Evolutionary conservation across 2,113 vertebrate species (phyloP).

Genomic region (Arothron firmamentum): DNA sequence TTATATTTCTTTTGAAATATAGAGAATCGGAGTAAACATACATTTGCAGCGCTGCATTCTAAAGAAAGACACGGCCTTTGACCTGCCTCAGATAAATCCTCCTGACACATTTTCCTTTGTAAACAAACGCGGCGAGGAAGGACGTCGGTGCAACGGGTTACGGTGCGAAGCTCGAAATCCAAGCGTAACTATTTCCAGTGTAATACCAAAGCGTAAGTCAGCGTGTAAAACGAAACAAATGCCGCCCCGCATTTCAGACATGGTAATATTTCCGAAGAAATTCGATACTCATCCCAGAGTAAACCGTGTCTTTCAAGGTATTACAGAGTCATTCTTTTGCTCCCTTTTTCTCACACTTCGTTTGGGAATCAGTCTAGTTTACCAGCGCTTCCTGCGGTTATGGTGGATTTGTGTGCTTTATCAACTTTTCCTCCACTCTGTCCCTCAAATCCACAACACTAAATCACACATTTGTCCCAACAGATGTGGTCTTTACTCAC

Average conservation of each 20-base stretch:
- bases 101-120: conserved; percentile 12
- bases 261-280: conserved; percentile 74
- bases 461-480: conserved; percentile 64
- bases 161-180: conserved; percentile 63
- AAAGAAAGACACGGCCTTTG: not conserved
- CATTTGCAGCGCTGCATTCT: too few species aligned
- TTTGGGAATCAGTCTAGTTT: conserved; percentile 73
- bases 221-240: conserved; percentile 76
- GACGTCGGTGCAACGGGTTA: conserved; percentile 27
- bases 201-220: conserved; percentile 68
- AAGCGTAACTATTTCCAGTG: conserved; percentile 73
- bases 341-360: conserved; percentile 77
- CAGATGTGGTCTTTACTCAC: conserved; percentile 60
- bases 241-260: conserved; percentile 63
- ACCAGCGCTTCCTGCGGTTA: conserved; percentile 65
- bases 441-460: conserved; percentile 44
- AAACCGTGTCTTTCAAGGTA: conserved; percentile 74
- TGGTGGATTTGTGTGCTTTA: conserved; percentile 72
- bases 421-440: conserved; percentile 70
- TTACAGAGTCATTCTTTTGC: conserved; percentile 73
- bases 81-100: conserved; percentile 14
- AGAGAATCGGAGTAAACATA: too few species aligned
- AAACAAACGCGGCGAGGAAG: conserved; percentile 14
- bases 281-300: conserved; percentile 73
- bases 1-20: too few species aligned